These are phyloP conservation scores for Sisor rabdophorus DNA, from an alignment of 2,113 vertebrate genomes.

Conservation along the genomic window DNA sequence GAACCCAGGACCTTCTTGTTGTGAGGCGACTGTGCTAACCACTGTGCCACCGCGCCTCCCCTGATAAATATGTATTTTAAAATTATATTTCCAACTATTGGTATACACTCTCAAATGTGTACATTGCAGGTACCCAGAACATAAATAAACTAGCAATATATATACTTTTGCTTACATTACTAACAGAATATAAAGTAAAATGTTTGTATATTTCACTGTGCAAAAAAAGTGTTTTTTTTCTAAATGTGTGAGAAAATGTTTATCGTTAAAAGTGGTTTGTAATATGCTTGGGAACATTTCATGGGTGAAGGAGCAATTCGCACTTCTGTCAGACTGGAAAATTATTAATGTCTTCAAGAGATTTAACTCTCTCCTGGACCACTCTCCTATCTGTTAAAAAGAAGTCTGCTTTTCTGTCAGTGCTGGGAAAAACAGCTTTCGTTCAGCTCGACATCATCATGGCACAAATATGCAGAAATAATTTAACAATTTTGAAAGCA, in stretches of 20 bases:
- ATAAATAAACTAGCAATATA: not conserved
- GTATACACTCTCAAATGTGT: not conserved
- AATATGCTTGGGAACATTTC: constrained; percentile 35
- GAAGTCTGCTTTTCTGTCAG: constrained; percentile 28
- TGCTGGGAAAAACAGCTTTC: constrained; percentile 37
- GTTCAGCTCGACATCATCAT: constrained; percentile 21
- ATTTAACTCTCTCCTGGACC: constrained; percentile 28
- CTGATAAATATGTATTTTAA: not conserved
- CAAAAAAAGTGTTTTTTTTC: not conserved
- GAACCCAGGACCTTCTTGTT: no score
- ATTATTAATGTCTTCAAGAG: constrained; percentile 45
- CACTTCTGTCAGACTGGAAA: constrained; percentile 38
- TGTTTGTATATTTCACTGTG: not conserved
- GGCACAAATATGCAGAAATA: constrained; percentile 34
- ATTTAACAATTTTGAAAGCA: constrained; percentile 35
- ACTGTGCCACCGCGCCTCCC: no score
- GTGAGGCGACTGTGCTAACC: no score
- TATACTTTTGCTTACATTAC: not conserved
- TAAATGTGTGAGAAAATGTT: constrained; percentile 18
- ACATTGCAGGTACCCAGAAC: not conserved
- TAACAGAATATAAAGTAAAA: not conserved
- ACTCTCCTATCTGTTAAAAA: constrained; percentile 35
- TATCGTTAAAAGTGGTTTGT: constrained; percentile 17
- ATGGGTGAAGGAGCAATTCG: constrained; percentile 29
- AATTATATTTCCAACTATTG: not conserved